Evolutionary conservation across 2,888 invertebrate species (phyloP).

Genomic region (Microctonus aethiopoides): DNA sequence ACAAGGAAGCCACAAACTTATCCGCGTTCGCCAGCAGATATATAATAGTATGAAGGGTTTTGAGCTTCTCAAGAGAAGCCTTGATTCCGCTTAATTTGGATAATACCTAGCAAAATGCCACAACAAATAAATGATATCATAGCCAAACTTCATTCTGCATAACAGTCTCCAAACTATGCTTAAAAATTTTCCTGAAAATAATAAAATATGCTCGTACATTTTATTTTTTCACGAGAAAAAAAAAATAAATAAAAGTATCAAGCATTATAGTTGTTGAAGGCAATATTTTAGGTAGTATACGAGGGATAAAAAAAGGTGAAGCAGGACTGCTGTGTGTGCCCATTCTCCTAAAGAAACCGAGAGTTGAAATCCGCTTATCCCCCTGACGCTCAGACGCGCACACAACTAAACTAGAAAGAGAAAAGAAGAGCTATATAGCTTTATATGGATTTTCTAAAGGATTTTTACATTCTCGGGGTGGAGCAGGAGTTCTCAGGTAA

Average conservation of each 20-base stretch:
- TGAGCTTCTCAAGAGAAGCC: background rate
- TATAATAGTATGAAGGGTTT: background rate
- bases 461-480: conserved; percentile 53
- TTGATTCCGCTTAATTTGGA: background rate
- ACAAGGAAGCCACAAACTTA: background rate
- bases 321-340: conserved; percentile 2
- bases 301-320: background rate
- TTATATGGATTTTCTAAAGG: conserved; percentile 56
- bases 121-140: too few relatives aligned
- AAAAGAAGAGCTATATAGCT: background rate
- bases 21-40: background rate
- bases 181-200: background rate
- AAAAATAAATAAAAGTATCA: background rate
- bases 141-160: background rate
- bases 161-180: background rate
- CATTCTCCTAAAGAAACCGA: conserved; percentile 46
- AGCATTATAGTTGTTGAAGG: background rate
- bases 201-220: background rate
- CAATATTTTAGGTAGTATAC: background rate
- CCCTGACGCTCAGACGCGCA: conserved; percentile 50
- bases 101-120: background rate
- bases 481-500: conserved; percentile 55
- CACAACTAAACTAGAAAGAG: conserved; percentile 33
- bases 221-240: background rate
- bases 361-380: conserved; percentile 62